phyloP scores from a whole-genome alignment of 2,888 invertebrate species.

The Acanthococcus lagerstroemiae region DNA sequence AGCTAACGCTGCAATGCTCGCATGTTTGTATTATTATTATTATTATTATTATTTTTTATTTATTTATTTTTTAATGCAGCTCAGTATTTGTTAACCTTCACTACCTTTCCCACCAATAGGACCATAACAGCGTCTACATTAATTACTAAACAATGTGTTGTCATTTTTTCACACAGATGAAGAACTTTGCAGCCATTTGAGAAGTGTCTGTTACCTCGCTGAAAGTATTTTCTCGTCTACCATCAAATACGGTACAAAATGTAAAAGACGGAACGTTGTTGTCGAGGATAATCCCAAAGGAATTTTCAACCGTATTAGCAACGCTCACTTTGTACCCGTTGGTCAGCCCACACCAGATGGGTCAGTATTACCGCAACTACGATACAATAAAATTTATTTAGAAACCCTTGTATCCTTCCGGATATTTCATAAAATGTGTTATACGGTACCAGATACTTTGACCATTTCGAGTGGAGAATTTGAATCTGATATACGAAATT shows the following conservation, averaged over 20 bases:
- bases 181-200: constrained; percentile 68
- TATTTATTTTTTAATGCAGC: neutral
- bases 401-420: no score
- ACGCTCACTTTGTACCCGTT: constrained; percentile 48
- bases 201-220: constrained; percentile 69
- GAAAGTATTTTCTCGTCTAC: constrained; percentile 54
- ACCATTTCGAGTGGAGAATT: no score
- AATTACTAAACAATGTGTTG: neutral
- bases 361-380: constrained; percentile 44
- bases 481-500: no score
- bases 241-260: constrained; percentile 54
- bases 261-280: constrained; percentile 57
- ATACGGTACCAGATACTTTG: no score
- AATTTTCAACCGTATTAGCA: constrained; percentile 26
- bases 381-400: neutral
- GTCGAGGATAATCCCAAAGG: constrained; percentile 14
- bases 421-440: no score
- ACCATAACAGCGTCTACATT: neutral
- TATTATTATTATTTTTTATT: neutral
- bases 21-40: neutral
- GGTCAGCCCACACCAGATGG: constrained; percentile 63
- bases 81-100: neutral
- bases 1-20: neutral
- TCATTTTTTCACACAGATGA: constrained; percentile 45
- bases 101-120: neutral